These are phyloP conservation scores for Bradynema listronoti DNA, from an alignment of 1,140 invertebrate species.

Conservation along the genomic window DNA sequence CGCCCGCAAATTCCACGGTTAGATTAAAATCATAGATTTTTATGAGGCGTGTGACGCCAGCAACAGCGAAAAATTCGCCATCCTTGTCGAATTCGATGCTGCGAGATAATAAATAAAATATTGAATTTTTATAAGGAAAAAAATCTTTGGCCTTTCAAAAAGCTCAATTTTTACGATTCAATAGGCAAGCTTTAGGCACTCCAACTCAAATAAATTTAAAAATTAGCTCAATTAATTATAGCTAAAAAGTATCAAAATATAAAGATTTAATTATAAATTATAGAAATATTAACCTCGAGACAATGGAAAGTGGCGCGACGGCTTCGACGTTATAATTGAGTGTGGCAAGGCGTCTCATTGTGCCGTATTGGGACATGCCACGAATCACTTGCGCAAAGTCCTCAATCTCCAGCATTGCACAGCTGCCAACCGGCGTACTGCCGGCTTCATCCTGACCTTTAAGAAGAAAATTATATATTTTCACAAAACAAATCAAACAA, in stretches of 20 bases:
- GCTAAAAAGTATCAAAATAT: no score
- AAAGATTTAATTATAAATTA: background rate
- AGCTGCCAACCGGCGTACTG: conserved; percentile 13
- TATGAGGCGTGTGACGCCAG: conserved; percentile 87
- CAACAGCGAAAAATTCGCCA: conserved; percentile 89
- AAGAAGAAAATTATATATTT: conserved; percentile 1
- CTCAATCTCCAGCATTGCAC: conserved; percentile 64
- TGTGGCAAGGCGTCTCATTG: conserved; percentile 73
- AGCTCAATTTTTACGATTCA: background rate
- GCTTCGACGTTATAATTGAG: conserved; percentile 83
- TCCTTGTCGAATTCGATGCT: conserved; percentile 90
- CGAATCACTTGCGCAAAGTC: conserved; percentile 77
- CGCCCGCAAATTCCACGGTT: conserved; percentile 69
- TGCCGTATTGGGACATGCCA: conserved; percentile 78
- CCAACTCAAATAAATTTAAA: no score
- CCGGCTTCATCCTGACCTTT: background rate
- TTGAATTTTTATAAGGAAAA: conserved; percentile 6
- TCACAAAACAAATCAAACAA: conserved; percentile 4
- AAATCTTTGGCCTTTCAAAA: background rate
- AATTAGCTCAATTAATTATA: no score
- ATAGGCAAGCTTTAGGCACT: no score
- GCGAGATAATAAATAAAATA: conserved; percentile 16
- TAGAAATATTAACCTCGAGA: conserved; percentile 65
- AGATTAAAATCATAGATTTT: conserved; percentile 82
- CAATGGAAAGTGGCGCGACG: conserved; percentile 81